Base-by-base conservation (phyloP, 1,140 invertebrate species). In the Apis laboriosa region DNA sequence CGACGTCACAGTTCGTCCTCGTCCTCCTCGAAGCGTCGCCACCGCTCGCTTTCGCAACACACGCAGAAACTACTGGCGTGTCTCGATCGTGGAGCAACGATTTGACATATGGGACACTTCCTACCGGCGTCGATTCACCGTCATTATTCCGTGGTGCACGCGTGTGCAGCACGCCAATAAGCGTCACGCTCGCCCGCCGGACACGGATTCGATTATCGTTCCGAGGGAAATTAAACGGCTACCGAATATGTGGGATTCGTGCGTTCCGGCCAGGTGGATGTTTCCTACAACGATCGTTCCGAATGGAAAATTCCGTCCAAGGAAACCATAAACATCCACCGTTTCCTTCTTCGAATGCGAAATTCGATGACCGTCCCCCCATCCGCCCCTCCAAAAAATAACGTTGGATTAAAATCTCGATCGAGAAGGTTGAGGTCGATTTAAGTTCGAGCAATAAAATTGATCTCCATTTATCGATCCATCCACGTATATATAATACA, bases 31-130 rank as follows among this genome's bases (percentile, higher is more conserved):
- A 49, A 74, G 34, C 53, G 34, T 49, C 34, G 28, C 19, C 71
- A 43, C 1, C 9, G 72, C 13, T 63, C 73, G 77, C 5, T 71
- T 79, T 79, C 55, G 77, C 67, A 79, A 79, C 67, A 61, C 77
- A 24, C 24, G 24, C 56, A 71, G 77, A 60, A 79, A 79, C 43
- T 43, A 53, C 67, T 58, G 56, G 67, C 77, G 67, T 60, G 67
- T 67, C 51, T 19, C 63, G n/a, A n/a, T 76, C 60, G 64, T 72
- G 21, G 68, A 72, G 56, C 70, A 73, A 80, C 78, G 78, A 80
- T 80, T 80, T 73, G 78, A 73, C 78, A 80, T 80, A 80, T 73
- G 70, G 78, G 68, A 80, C 70, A 80, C 70, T 80, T 80, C 78
- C 78, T 80, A 80, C 67, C 43, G 67, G 68, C 68, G 60, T 73